These are phyloP conservation scores for Laupala kohalensis DNA, from an alignment of 1,140 invertebrate species.

Conservation along the genomic window DNA sequence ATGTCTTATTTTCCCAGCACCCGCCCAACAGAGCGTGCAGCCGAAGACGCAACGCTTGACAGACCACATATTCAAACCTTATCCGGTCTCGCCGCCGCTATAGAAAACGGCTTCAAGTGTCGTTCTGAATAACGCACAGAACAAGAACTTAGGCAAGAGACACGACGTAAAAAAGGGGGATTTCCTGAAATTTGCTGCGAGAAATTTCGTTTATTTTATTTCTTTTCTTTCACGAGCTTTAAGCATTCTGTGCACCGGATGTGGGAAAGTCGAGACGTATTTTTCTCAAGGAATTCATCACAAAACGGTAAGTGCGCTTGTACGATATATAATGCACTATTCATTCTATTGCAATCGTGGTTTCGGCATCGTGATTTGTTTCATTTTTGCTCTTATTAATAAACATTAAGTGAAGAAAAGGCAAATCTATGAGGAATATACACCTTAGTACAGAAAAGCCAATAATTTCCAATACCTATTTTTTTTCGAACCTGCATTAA, in stretches of 20 bases:
- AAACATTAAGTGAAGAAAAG: too few species aligned
- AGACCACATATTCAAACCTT: neutral
- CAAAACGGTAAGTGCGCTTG: too few species aligned
- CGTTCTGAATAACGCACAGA: neutral
- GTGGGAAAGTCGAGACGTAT: neutral
- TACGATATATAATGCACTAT: too few species aligned
- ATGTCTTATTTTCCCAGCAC: neutral
- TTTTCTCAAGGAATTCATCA: neutral
- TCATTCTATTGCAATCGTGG: too few species aligned
- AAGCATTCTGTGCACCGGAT: neutral
- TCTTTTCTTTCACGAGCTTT: neutral
- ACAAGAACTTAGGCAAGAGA: neutral
- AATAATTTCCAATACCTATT: too few species aligned
- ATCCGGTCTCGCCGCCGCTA: neutral
- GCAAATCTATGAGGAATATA: too few species aligned
- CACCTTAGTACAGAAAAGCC: too few species aligned
- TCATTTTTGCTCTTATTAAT: too few species aligned
- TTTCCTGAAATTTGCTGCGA: neutral
- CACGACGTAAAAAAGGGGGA: neutral
- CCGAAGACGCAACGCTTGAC: neutral
- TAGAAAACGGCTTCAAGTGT: neutral
- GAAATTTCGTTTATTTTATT: too few species aligned
- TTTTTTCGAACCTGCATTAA: too few species aligned
- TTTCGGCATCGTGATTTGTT: too few species aligned
- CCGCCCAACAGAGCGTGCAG: neutral